Evolutionary conservation across 2,113 vertebrate species (phyloP).

Genomic region (Hemichromis elongatus): DNA sequence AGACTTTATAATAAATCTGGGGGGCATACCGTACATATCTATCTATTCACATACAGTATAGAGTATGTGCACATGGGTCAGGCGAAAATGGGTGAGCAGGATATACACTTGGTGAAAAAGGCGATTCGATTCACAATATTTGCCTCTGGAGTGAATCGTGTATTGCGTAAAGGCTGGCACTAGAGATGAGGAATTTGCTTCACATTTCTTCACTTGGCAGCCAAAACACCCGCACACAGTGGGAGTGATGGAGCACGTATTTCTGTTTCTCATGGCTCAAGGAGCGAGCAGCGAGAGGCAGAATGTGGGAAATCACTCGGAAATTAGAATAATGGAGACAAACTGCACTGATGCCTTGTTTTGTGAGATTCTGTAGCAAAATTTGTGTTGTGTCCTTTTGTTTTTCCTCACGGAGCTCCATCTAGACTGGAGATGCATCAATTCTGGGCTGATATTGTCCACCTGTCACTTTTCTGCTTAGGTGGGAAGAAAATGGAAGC

Average conservation of each 20-base stretch:
- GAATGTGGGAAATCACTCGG: background rate
- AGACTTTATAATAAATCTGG: background rate
- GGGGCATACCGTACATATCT: background rate
- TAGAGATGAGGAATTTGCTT: slow-evolving; percentile 28
- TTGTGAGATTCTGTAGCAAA: background rate
- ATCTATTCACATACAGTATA: background rate
- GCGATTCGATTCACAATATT: slow-evolving; percentile 21
- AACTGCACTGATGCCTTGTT: background rate
- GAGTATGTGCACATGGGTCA: background rate
- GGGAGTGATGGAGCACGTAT: slow-evolving; percentile 36
- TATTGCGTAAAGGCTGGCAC: slow-evolving; percentile 31
- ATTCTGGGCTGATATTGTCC: background rate
- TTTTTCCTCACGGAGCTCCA: background rate
- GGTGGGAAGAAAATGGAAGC: background rate
- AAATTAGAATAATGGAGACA: background rate
- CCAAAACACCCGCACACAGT: slow-evolving; percentile 31
- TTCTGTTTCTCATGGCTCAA: slow-evolving; percentile 25
- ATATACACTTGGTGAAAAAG: slow-evolving; percentile 8
- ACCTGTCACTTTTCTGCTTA: background rate
- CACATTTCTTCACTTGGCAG: slow-evolving; percentile 33
- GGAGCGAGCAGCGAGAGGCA: background rate
- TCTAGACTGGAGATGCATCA: background rate
- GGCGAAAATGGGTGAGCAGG: background rate
- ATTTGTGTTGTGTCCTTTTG: background rate
- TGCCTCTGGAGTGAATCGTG: slow-evolving; percentile 8